Base-by-base conservation (phyloP, 2,888 invertebrate genomes). In the Seira ritae region DNA sequence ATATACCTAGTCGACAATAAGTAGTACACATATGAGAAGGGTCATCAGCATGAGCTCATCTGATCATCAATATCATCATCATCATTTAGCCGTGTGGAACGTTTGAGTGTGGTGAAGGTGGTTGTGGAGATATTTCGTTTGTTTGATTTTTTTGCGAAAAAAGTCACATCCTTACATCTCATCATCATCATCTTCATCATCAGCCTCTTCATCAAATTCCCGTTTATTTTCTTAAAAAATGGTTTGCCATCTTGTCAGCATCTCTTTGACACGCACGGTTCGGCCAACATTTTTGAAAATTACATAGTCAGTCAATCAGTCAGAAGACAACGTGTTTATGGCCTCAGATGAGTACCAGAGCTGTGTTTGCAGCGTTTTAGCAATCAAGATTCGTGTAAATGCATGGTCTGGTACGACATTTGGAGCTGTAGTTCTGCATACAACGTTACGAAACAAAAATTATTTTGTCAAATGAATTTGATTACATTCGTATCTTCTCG, bases 341-440 rank as follows among this genome's bases (percentile, higher is more conserved):
- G 89, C 89, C 84, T 83, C 88, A 96, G 95, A 95, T 95, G 94
- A 96, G 97, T 97, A 96, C 96, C 97, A 97, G 97, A 95, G 94
- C 96, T 96, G 98, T 96, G 96, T 97, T 97, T 97, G 96, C 97
- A 97, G 92, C 91, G 92, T 92, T 91, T 91, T 90, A 90, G 67
- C 60, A 72, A 73, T 85, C 81, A 68, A 74, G 73, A 87, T 84
- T 92, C 93, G 94, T 98, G 98, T 98, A 98, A 98, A 98, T 98
- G 98, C 98, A 98, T 97, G 97, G 97, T 98, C 97, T 97, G 97
- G 98, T 98, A 98, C 97, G 97, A 96, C 96, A 96, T 95, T 94
- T 86, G 87, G 82, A 83, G 87, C 85, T 86, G 83, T 83, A 78
- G 73, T 83, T 68, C 83, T 78, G 78, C 82, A 19, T 42, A 42